These are phyloP conservation scores for Potamilus streckersoni DNA, from an alignment of 1,140 invertebrate species.

Conservation along the genomic window DNA sequence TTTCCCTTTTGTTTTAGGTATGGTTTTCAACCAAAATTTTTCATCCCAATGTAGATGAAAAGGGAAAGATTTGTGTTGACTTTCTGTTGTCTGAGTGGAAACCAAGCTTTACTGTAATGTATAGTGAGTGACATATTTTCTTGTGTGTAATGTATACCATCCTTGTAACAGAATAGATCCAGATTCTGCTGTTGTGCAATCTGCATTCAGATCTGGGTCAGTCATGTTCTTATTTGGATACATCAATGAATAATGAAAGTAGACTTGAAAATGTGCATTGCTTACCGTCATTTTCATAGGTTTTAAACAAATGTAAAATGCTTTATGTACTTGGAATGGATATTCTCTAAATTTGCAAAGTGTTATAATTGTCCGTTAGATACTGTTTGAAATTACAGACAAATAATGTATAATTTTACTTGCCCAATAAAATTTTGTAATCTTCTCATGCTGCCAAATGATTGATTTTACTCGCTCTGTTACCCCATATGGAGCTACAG, in stretches of 20 bases:
- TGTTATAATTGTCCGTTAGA: too few relatives aligned
- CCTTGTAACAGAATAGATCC: background rate
- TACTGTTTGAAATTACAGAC: too few relatives aligned
- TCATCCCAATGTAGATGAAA: constrained; percentile 37
- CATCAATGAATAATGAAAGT: background rate
- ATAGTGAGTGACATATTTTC: constrained; percentile 17
- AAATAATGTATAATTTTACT: too few relatives aligned
- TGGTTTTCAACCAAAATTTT: constrained; percentile 36
- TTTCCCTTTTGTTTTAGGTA: constrained; percentile 20
- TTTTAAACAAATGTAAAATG: too few relatives aligned
- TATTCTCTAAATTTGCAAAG: too few relatives aligned
- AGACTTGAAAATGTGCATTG: too few relatives aligned
- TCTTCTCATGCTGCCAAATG: too few relatives aligned
- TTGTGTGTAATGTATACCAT: background rate
- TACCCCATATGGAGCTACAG: too few relatives aligned
- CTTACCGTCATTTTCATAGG: too few relatives aligned
- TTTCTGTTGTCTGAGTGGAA: constrained; percentile 42
- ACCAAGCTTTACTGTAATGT: constrained; percentile 37
- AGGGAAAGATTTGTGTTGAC: constrained; percentile 43
- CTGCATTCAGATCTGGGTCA: background rate
- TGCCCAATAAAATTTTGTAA: too few relatives aligned
- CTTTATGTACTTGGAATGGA: too few relatives aligned
- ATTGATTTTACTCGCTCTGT: too few relatives aligned
- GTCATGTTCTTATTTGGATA: background rate
- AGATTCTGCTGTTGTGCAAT: background rate